Conservation (phyloP, 2,888 invertebrate species). For the Eretmocerus hayati region DNA sequence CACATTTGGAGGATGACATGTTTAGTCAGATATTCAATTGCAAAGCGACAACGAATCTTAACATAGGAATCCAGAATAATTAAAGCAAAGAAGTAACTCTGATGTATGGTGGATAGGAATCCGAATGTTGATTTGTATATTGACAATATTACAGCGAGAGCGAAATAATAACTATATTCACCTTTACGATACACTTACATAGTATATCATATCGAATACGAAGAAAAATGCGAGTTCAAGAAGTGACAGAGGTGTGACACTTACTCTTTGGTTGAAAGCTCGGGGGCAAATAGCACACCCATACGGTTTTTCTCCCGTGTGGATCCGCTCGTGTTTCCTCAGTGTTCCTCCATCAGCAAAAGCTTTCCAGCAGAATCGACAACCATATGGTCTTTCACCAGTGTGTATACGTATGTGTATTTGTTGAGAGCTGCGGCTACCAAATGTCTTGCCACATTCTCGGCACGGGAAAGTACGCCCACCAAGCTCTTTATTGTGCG, state of each 20-base stretch:
- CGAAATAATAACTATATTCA: background rate
- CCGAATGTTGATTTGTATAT: too few species aligned
- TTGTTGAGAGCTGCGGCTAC: slow-evolving; percentile 77
- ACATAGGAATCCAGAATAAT: too few species aligned
- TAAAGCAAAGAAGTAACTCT: too few species aligned
- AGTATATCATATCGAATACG: background rate
- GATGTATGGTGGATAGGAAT: too few species aligned
- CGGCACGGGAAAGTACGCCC: slow-evolving; percentile 70
- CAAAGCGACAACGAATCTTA: too few species aligned
- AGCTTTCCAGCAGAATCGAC: slow-evolving; percentile 82
- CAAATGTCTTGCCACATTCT: slow-evolving; percentile 81
- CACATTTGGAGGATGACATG: too few species aligned
- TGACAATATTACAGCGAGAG: too few species aligned
- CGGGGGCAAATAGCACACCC: slow-evolving; percentile 81
- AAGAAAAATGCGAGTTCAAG: too few species aligned
- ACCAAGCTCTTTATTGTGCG: slow-evolving; percentile 51
- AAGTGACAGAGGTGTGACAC: too few species aligned
- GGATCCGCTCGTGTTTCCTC: slow-evolving; percentile 78
- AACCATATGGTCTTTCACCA: slow-evolving; percentile 76
- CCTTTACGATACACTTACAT: background rate
- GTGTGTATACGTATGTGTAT: slow-evolving; percentile 82
- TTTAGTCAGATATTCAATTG: too few species aligned
- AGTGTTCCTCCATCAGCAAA: slow-evolving; percentile 83
- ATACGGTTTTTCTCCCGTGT: slow-evolving; percentile 81
- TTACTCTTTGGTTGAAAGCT: slow-evolving; percentile 72